phyloP scores from a whole-genome alignment of 2,797 vertebrate genomes.

The Cephalopachus bancanus region DNA sequence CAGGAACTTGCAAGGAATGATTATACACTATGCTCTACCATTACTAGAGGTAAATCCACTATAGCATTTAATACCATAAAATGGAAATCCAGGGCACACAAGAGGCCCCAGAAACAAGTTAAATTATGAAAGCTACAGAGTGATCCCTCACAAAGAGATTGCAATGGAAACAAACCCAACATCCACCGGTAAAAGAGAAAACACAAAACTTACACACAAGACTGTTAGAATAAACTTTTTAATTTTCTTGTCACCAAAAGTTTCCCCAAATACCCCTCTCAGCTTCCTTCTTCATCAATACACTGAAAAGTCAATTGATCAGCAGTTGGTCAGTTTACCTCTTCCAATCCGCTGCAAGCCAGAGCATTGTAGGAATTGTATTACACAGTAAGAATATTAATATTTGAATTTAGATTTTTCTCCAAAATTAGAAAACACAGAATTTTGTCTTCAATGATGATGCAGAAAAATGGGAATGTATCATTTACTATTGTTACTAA shows the following conservation, averaged over 20 bases:
- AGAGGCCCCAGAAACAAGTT: not conserved
- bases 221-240: not conserved
- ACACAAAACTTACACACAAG: not conserved
- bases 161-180: not conserved
- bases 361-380: not conserved
- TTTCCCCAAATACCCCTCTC: not conserved
- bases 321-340: not conserved
- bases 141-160: not conserved
- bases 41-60: not conserved
- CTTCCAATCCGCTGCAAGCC: not conserved
- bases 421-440: constrained; percentile 57
- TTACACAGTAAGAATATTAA: no score
- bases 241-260: not conserved
- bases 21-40: not conserved
- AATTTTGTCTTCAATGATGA: constrained; percentile 42
- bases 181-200: not conserved
- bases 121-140: not conserved
- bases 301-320: not conserved
- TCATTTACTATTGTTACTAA: not conserved
- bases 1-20: not conserved
- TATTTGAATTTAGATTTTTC: not conserved
- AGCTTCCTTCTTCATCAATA: not conserved
- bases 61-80: not conserved
- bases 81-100: not conserved
- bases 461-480: fast-evolving